phyloP scores from a whole-genome alignment of 1,140 invertebrate genomes.

The Atta colombica region DNA sequence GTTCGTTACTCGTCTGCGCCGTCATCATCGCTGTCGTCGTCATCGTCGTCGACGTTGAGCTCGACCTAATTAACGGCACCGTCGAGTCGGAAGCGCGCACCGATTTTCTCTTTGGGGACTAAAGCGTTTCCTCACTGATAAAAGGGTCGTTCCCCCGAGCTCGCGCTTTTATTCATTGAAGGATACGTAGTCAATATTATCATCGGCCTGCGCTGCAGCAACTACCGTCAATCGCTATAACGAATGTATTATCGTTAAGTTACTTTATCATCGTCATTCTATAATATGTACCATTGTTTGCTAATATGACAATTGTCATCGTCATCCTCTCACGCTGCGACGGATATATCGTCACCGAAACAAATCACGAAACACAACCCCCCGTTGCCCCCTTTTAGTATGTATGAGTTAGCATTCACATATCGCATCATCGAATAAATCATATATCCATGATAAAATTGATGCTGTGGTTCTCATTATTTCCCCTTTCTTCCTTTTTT shows the following conservation, averaged over 20 bases:
- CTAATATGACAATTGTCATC: background rate
- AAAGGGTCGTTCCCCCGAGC: conserved; percentile 2
- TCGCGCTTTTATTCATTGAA: conserved; percentile 46
- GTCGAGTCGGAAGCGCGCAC: conserved; percentile 49
- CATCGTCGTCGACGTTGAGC: background rate
- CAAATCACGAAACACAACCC: conserved; percentile 65
- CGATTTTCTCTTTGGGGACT: conserved; percentile 45
- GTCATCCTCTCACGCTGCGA: background rate
- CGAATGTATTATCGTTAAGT: background rate
- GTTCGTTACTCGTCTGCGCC: conserved; percentile 45
- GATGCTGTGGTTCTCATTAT: conserved; percentile 43
- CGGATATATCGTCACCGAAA: background rate
- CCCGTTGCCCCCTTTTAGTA: conserved; percentile 57
- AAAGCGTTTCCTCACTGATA: conserved; percentile 36
- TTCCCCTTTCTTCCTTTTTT: background rate
- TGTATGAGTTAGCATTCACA: conserved; percentile 72
- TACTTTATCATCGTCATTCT: background rate
- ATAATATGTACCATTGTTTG: background rate
- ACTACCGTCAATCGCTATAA: background rate
- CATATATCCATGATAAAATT: conserved; percentile 51
- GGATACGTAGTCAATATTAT: conserved; percentile 58
- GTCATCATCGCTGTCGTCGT: conserved; percentile 21
- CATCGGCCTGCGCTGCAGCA: background rate
- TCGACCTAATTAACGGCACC: conserved; percentile 58
- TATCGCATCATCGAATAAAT: conserved; percentile 69